Percentiles rank a stretch among this genome's conserved stretches.
Conservation (phyloP, 2,888 invertebrate genomes). For the Slavum lentiscoides region DNA sequence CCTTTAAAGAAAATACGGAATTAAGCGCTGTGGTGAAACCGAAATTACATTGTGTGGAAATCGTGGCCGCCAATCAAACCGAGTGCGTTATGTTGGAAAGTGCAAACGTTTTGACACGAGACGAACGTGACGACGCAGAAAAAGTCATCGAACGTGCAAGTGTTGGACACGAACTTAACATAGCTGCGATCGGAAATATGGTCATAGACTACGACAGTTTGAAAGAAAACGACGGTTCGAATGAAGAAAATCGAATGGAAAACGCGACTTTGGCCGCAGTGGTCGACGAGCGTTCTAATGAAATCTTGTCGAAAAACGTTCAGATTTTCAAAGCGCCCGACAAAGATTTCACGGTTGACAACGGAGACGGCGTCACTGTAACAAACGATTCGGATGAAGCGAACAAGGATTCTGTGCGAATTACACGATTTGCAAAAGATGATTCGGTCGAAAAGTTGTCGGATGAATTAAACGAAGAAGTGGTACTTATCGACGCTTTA, state of each 20-base stretch:
- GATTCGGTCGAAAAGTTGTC: not conserved
- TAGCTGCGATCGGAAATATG: constrained; percentile 2
- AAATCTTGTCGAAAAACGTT: not conserved
- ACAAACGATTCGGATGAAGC: not conserved
- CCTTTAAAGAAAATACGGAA: not conserved
- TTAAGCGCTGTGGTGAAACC: not conserved
- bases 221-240: not conserved
- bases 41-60: constrained; percentile 2
- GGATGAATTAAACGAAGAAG: constrained; percentile 1
- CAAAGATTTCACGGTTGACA: not conserved
- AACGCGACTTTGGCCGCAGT: not conserved
- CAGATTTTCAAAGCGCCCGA: not conserved
- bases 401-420: not conserved
- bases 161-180: constrained; percentile 24
- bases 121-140: too few species aligned
- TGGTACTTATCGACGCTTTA: constrained; percentile 41
- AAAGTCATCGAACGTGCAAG: not conserved
- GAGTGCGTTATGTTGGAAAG: constrained; percentile 19
- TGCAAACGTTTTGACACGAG: not conserved
- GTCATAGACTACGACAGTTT: not conserved
- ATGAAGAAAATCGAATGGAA: not conserved
- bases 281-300: not conserved
- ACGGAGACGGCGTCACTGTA: not conserved
- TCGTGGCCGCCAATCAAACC: not conserved
- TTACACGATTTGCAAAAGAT: not conserved